Percentiles rank a stretch among this genome's conserved stretches.
Evolutionary conservation across 2,113 vertebrate genomes (phyloP).

Genomic region (Dromaius novaehollandiae): DNA sequence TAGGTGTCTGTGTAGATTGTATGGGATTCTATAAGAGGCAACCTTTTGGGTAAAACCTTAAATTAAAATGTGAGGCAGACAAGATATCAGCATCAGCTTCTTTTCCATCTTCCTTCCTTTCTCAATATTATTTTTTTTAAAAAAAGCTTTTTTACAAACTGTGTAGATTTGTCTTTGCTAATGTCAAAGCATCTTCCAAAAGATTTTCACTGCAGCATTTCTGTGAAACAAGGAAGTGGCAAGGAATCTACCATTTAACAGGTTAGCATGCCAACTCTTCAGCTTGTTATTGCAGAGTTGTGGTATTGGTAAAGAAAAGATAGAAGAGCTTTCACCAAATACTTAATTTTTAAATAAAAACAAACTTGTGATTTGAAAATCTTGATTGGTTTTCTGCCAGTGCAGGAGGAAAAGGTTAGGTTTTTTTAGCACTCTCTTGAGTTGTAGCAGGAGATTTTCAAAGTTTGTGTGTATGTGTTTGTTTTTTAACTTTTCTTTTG

Average conservation of each 20-base stretch:
- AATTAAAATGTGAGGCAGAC: not conserved
- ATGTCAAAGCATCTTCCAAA: not conserved
- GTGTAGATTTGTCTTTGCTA: not conserved
- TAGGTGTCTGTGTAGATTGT: not conserved
- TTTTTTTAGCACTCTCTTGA: conserved; percentile 34
- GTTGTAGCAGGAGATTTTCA: conserved; percentile 25
- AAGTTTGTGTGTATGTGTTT: not conserved
- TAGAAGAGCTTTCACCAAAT: not conserved
- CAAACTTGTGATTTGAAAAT: conserved; percentile 3
- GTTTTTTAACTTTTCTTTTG: not conserved
- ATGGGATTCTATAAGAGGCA: not conserved
- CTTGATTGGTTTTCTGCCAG: not conserved
- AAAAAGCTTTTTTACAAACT: not conserved
- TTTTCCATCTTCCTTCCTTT: not conserved
- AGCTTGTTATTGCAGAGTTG: not conserved
- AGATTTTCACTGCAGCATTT: not conserved
- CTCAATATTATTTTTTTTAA: not conserved
- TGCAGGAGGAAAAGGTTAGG: not conserved
- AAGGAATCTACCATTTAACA: not conserved
- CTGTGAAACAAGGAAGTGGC: not conserved
- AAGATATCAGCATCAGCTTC: not conserved
- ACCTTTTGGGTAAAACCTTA: not conserved
- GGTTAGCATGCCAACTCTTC: not conserved
- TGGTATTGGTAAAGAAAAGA: not conserved
- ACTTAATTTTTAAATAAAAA: conserved; percentile 11